These are phyloP conservation scores for Euura lappo DNA, from an alignment of 1,140 invertebrate species.

Conservation along the genomic window DNA sequence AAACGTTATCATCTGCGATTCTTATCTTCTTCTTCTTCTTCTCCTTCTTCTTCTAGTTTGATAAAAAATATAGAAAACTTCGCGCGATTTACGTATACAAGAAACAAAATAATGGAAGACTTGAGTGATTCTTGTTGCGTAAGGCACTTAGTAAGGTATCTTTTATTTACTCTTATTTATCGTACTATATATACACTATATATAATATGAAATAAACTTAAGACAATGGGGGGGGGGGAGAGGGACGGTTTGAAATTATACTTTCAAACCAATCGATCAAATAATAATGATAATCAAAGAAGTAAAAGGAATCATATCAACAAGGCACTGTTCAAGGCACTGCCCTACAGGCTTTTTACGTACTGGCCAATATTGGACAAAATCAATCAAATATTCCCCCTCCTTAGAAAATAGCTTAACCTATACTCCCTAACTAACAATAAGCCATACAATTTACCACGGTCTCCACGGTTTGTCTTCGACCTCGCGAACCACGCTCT, in stretches of 20 bases:
- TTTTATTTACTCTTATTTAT: conserved; percentile 7
- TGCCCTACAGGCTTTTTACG: conserved; percentile 38
- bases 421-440: not conserved
- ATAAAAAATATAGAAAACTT: no score
- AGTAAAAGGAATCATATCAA: conserved; percentile 9
- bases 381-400: conserved; percentile 11
- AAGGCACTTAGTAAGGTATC: conserved; percentile 56
- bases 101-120: conserved; percentile 59
- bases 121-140: conserved; percentile 60
- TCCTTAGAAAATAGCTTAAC: not conserved
- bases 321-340: conserved; percentile 57
- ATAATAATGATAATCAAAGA: no score
- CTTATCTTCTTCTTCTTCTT: not conserved
- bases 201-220: conserved; percentile 30
- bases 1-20: no score
- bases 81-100: conserved; percentile 35
- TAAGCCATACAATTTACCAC: conserved; percentile 65
- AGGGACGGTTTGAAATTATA: no score
- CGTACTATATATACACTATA: conserved; percentile 38
- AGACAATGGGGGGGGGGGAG: no score
- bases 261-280: no score
- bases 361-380: conserved; percentile 45
- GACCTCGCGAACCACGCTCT: conserved; percentile 62
- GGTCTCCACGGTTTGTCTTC: conserved; percentile 68
- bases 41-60: not conserved